These are phyloP conservation scores for Philantomba maxwellii DNA, from an alignment of 2,113 vertebrate species.

Conservation along the genomic window DNA sequence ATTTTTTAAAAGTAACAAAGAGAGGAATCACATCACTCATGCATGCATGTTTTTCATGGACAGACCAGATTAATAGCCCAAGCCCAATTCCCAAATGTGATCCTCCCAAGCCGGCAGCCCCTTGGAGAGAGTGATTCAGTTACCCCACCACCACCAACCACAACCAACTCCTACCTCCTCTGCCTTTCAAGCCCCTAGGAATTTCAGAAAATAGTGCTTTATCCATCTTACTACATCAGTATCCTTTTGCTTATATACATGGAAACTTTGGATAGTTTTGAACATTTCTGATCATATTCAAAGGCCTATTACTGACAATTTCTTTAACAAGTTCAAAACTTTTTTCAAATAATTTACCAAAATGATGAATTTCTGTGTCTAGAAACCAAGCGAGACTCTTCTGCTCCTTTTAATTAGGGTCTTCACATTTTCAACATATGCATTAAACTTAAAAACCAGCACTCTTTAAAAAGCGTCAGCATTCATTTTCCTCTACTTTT, in stretches of 20 bases:
- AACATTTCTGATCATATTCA: conserved; percentile 11
- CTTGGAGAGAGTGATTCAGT: not conserved
- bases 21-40: not conserved
- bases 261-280: not conserved
- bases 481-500: not conserved
- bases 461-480: not conserved
- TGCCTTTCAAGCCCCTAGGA: not conserved
- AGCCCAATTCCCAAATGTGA: not conserved
- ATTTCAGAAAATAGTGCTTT: not conserved
- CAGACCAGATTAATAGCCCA: not conserved
- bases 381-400: not conserved
- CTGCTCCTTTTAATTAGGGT: not conserved
- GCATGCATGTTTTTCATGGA: not conserved
- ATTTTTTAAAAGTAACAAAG: not conserved
- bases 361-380: not conserved
- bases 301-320: not conserved
- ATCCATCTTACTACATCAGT: not conserved
- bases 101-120: not conserved
- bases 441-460: not conserved
- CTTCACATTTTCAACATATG: not conserved
- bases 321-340: not conserved
- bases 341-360: not conserved
- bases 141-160: not conserved
- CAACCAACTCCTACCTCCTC: not conserved
- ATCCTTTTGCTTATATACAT: not conserved